These are phyloP conservation scores for Chionodraco myersi DNA, from an alignment of 2,113 vertebrate genomes.

Conservation along the genomic window DNA sequence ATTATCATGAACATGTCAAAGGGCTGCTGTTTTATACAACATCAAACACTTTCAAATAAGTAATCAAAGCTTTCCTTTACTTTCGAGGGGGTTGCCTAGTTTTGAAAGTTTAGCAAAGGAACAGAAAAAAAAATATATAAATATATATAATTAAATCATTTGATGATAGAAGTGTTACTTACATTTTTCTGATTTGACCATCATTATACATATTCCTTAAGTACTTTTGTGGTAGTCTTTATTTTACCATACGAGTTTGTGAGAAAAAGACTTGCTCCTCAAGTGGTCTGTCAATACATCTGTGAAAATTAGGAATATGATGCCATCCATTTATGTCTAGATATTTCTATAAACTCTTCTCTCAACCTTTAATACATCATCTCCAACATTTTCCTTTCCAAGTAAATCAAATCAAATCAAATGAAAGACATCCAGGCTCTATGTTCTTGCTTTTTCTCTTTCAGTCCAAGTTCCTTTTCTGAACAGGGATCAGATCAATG, in stretches of 20 bases:
- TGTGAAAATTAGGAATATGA: background rate
- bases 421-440: background rate
- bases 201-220: no score
- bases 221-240: background rate
- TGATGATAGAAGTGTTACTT: no score
- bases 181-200: no score
- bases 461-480: background rate
- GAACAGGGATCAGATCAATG: slow-evolving; percentile 2
- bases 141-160: no score
- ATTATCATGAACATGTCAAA: background rate
- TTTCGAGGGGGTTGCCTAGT: background rate
- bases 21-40: no score
- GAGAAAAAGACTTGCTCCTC: background rate
- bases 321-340: background rate
- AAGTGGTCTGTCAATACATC: background rate
- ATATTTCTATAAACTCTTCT: background rate
- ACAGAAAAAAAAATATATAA: no score
- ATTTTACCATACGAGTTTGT: background rate
- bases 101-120: background rate
- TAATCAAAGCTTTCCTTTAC: background rate
- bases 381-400: background rate
- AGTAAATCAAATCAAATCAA: background rate
- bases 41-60: background rate
- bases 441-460: background rate
- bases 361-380: background rate